Base-by-base conservation (phyloP, 2,113 vertebrate genomes). In the Labrus mixtus region DNA sequence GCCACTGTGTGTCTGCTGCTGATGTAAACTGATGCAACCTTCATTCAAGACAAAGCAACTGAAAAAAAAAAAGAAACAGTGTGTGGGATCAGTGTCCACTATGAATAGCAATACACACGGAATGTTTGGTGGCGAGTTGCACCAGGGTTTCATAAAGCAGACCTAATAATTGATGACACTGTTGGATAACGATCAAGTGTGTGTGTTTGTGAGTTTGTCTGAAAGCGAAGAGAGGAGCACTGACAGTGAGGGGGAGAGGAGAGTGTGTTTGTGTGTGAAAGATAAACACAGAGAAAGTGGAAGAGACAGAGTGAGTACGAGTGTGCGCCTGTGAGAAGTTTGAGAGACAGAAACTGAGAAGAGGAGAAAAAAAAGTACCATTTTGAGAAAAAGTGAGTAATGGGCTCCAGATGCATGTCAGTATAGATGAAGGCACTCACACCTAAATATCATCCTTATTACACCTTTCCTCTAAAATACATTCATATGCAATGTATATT, bases 11-110 rank as follows among this genome's bases (percentile, higher is more conserved):
- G 51, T 69, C 74, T 83, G 80, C 36, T 39, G 85, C 84, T 93
- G 93, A 93, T 85, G 90, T 86, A 93, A 94, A 89, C 79, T 91
- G 90, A 91, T 87, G 93, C 90, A 93, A 94, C 83, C 68, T 89
- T 87, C 79, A 84, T 83, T 80, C 84, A 90, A 90, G 63, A 90
- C 85, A 90, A 86, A 83, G 84, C 91, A 92, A 92, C 78, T 39
- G 20, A 67, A 68, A 73, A 62, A 81, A 54, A 69, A 60, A 57
- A 17, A 15, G 22, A 63, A 67, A 48, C 46, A 62, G 58, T 22
- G 56, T 23, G 65, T 25, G 16, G 23, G 57, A 80, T 83, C 68
- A 68, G 60, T 82, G 87, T 91, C 89, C 87, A 90, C 76, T 82
- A 62, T 63, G 75, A 86, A 69, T 57, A 71, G 71, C 59, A 67